Conservation (phyloP, 2,113 vertebrate genomes). For the Lepidothrix coronata region DNA sequence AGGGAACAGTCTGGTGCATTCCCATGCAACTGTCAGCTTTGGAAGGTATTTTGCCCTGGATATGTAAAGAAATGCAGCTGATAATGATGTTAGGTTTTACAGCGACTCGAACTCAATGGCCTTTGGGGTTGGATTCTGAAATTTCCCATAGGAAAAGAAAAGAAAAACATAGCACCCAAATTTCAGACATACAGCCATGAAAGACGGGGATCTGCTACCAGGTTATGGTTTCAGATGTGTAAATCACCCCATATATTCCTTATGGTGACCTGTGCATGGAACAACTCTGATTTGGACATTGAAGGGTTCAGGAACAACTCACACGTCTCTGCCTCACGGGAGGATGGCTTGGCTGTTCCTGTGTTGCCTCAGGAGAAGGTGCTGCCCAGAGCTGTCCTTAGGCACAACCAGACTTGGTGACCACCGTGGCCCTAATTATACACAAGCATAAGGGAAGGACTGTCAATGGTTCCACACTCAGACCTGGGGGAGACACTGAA, state of each 20-base stretch:
- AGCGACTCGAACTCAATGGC: neutral
- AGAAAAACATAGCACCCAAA: neutral
- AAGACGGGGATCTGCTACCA: neutral
- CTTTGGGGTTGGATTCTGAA: neutral
- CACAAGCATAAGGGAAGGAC: neutral
- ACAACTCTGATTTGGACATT: neutral
- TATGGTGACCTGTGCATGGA: neutral
- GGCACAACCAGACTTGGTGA: neutral
- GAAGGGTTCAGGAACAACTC: neutral
- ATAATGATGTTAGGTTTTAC: neutral
- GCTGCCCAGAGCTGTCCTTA: conserved; percentile 38
- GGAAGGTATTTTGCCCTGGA: neutral
- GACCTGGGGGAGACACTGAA: neutral
- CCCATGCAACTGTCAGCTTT: neutral
- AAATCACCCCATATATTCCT: neutral
- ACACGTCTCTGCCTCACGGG: neutral
- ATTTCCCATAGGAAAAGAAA: neutral
- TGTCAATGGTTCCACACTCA: neutral
- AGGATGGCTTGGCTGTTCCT: neutral
- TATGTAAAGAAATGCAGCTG: neutral
- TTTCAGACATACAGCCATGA: neutral
- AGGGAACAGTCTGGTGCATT: conserved; percentile 23
- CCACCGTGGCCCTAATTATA: neutral
- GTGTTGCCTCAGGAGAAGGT: neutral
- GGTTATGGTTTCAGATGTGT: neutral